These are phyloP conservation scores for Nysson spinosus DNA, from an alignment of 2,888 invertebrate genomes.

Conservation along the genomic window DNA sequence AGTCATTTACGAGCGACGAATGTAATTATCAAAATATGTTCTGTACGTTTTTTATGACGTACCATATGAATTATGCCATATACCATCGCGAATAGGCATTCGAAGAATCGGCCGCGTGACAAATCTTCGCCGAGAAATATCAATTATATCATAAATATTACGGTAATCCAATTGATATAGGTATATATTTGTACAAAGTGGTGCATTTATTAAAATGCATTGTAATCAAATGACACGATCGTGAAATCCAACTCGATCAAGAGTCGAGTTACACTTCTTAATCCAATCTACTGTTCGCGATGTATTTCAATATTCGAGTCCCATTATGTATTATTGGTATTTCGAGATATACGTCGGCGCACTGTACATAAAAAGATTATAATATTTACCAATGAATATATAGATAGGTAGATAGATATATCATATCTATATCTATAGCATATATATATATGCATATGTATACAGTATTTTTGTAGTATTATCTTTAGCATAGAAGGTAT, in stretches of 20 bases:
- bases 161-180: slow-evolving; percentile 2
- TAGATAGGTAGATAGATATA: slow-evolving; percentile 35
- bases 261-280: neutral
- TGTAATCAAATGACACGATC: slow-evolving; percentile 3
- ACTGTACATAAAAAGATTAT: slow-evolving; percentile 39
- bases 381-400: slow-evolving; percentile 25
- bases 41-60: too few relatives aligned
- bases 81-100: too few relatives aligned
- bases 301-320: slow-evolving; percentile 1
- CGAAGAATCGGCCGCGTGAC: too few relatives aligned
- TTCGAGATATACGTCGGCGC: slow-evolving; percentile 1
- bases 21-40: too few relatives aligned
- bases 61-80: too few relatives aligned
- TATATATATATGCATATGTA: too few relatives aligned
- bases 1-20: too few relatives aligned
- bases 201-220: slow-evolving; percentile 9
- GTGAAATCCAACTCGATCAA: neutral
- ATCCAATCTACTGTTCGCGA: neutral
- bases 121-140: neutral
- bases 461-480: too few relatives aligned
- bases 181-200: neutral
- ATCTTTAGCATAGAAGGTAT: neutral
- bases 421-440: slow-evolving; percentile 14
- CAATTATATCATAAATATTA: neutral
- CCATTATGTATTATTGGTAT: slow-evolving; percentile 9